Percentiles rank a stretch among this genome's conserved stretches.
Conservation (phyloP, 2,797 vertebrate genomes). For the Anguilla obscura region DNA sequence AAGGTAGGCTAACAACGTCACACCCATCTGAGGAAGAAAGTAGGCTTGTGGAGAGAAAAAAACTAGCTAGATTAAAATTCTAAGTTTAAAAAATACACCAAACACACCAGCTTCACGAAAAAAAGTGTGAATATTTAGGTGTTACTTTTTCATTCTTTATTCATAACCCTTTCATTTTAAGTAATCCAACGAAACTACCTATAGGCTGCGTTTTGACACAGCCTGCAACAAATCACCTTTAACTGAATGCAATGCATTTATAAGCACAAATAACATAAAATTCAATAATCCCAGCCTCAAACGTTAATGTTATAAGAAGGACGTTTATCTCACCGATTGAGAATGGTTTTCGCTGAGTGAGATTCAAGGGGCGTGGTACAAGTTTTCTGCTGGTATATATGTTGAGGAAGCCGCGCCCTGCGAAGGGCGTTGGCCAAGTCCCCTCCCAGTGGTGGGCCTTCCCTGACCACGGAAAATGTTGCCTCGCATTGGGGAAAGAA, state of each 20-base stretch:
- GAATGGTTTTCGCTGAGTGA: conserved; percentile 37
- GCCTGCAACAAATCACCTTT: not conserved
- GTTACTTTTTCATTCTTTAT: not conserved
- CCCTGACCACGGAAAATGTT: not conserved
- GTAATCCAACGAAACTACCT: not conserved
- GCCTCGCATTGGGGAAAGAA: not conserved
- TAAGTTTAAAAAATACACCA: not conserved
- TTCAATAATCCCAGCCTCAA: not conserved
- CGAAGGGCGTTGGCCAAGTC: conserved; percentile 48
- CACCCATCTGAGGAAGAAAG: not conserved
- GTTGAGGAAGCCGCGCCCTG: conserved; percentile 64
- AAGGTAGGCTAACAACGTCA: not conserved
- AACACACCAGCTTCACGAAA: not conserved
- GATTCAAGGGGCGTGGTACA: conserved; percentile 43
- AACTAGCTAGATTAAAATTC: not conserved
- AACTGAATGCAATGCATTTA: not conserved
- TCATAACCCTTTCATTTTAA: not conserved
- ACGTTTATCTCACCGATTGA: conserved; percentile 55
- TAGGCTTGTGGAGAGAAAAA: not conserved
- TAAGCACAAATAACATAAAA: not conserved
- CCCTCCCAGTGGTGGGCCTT: conserved; percentile 42
- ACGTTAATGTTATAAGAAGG: not conserved
- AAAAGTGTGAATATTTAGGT: too few relatives aligned
- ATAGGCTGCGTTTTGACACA: not conserved
- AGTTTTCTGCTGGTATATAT: conserved; percentile 55